Evolutionary conservation across 2,113 vertebrate species (phyloP), one percentile per base, ranked within the genome.

Genomic region (Colinus virginianus): DNA sequence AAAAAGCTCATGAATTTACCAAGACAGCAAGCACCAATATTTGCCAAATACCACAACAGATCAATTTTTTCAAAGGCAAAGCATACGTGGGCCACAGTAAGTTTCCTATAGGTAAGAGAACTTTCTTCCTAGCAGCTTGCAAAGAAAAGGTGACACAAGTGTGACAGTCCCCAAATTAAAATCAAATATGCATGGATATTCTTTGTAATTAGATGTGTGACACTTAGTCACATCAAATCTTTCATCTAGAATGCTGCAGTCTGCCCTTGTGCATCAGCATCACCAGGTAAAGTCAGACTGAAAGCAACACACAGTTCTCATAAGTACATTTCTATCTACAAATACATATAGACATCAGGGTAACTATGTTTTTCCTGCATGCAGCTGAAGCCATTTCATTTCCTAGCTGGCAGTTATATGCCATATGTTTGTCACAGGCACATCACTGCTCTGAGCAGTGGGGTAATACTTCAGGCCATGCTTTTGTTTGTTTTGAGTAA

Each of bases 221-320:
- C 7, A 32, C 55, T 58, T 48, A 34, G 26, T 40, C 7, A 56
- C 9, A 5, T 56, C 64, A 40, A 10, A 3, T 21, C 53, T 49
- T 21, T 21, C 28, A 17, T 76, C n/a, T 3, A 45, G 20, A 70
- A 45, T 0, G 3, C 7, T 68, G 13, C 28, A 77, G 14, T 10
- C 1, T 2, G 16, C 12, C 34, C 5, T 23, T 9, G 19, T 2
- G 1, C 13, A 5, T 6, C 14, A 13, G 6, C 18, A 36, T 43
- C 48, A 30, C 5, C 8, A 40, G 28, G 9, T 28, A 45, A 42
- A 13, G 11, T 20, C 32, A 77, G 40, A 77, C 0, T 67, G 63
- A 80, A 76, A 58, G 20, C 21, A 64, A 45, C 26, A 45, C 22
- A 14, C 3, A 63, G 9, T 11, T 59, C 1, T 5, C 7, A 13